These are phyloP conservation scores for Athene cunicularia DNA, from an alignment of 2,113 vertebrate genomes.

Conservation along the genomic window DNA sequence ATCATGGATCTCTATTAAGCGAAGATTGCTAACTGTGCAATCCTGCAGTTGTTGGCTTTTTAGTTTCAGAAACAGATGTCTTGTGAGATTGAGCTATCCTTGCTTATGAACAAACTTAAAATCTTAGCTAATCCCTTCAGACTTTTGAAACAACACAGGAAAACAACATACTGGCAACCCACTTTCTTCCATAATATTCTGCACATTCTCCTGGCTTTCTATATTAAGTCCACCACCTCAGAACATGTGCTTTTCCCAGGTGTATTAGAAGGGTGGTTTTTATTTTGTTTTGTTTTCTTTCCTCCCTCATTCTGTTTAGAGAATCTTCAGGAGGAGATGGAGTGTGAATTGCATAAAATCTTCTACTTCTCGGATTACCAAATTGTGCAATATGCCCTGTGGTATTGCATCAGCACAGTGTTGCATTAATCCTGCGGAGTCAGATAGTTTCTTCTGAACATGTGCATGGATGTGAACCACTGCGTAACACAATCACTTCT, in stretches of 20 bases:
- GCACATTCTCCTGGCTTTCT: not conserved
- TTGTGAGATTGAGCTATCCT: not conserved
- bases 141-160: not conserved
- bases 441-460: not conserved
- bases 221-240: not conserved
- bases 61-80: conserved; percentile 21
- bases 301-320: not conserved
- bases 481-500: not conserved
- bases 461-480: not conserved
- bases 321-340: not conserved
- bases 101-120: not conserved
- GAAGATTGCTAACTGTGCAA: not conserved
- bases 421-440: not conserved
- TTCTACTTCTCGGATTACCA: not conserved
- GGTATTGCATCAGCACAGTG: not conserved
- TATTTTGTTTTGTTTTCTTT: not conserved
- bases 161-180: not conserved
- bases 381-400: not conserved
- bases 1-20: conserved; percentile 8
- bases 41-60: not conserved
- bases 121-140: not conserved
- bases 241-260: not conserved
- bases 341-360: not conserved
- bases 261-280: not conserved
- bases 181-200: not conserved